phyloP scores from a whole-genome alignment of 2,113 vertebrate species.

The Ancistrus triradiatus region DNA sequence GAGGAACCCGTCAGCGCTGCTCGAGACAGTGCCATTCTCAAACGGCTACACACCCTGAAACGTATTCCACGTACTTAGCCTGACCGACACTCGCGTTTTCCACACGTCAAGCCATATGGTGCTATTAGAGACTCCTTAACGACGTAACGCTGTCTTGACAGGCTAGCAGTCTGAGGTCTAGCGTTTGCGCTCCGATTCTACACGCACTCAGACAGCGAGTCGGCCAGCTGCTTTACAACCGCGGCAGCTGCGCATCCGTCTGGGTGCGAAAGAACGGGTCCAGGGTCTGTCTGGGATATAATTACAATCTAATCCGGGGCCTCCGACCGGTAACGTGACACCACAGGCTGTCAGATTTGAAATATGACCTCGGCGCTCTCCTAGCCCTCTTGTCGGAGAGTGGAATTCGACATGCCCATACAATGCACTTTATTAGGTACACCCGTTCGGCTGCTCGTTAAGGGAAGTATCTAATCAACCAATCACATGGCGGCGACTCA shows the following conservation, averaged over 20 bases:
- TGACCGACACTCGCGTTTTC: not conserved
- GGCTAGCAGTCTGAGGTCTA: not conserved
- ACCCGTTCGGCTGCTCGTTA: too few species aligned
- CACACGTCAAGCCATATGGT: not conserved
- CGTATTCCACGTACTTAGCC: not conserved
- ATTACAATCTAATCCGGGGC: conserved; percentile 42
- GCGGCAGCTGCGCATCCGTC: conserved; percentile 41
- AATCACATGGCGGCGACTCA: too few species aligned
- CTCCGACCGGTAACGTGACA: conserved; percentile 51
- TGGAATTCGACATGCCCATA: too few species aligned
- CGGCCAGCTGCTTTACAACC: conserved; percentile 27
- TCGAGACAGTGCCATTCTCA: too few species aligned
- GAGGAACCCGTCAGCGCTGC: too few species aligned
- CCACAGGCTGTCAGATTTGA: conserved; percentile 31
- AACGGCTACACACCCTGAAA: not conserved
- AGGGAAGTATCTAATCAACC: too few species aligned
- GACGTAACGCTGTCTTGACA: conserved; percentile 24
- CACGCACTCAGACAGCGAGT: conserved; percentile 26
- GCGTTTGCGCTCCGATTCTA: conserved; percentile 1
- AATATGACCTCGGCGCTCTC: too few species aligned
- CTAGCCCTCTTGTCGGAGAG: too few species aligned
- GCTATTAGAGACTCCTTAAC: not conserved
- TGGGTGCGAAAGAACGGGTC: conserved; percentile 41
- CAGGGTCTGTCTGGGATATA: conserved; percentile 47
- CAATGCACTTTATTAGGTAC: not conserved